Base-by-base conservation (phyloP, 2,797 vertebrate genomes). In the Allochrocebus solatus region DNA sequence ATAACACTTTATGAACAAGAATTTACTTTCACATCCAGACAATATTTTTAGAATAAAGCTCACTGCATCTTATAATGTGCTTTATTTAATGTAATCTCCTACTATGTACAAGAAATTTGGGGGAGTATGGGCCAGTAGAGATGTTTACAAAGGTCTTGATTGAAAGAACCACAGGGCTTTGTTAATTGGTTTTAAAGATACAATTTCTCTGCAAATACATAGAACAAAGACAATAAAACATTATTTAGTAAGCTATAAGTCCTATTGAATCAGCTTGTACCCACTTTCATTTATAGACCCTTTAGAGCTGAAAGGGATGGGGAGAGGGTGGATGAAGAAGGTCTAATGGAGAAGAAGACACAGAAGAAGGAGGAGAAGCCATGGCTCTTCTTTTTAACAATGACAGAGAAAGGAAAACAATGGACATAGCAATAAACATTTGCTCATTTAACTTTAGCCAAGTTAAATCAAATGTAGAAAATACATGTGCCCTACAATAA, bases 381-480 rank as follows among this genome's bases (percentile, higher is more conserved):
- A 88, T 33, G 22, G 30, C 33, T 81, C 50, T 10, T 79, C 46
- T 64, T 84, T 74, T 19, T 43, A 78, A 83, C 26, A 76, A 10
- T 11, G 55, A 64, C 11, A 33, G 7, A 28, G 53, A 95, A 21
- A 76, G 41, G 74, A 24, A 83, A 75, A 50, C 21, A 93, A 36
- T 28, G 3, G 70, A 64, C n/a, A 28, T 1, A 39, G 33, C 16
- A 81, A 36, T 28, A 64, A 46, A 53, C 26, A 17, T 79, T 24
- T 88, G 76, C 28, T 87, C 46, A 36, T 39, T 76, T 86, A 78
- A 81, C 9, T 61, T 95, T 72, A 84, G 36, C 39, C 89, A 83
- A 48, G 43, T 46, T 26, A 55, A 94, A 85, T 91, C 21, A 95
- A 93, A 80, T 64, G 78, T 28, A 74, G 86, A 92, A 95, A 92